phyloP scores from a whole-genome alignment of 2,888 invertebrate species.

The Oscheius sp. region DNA sequence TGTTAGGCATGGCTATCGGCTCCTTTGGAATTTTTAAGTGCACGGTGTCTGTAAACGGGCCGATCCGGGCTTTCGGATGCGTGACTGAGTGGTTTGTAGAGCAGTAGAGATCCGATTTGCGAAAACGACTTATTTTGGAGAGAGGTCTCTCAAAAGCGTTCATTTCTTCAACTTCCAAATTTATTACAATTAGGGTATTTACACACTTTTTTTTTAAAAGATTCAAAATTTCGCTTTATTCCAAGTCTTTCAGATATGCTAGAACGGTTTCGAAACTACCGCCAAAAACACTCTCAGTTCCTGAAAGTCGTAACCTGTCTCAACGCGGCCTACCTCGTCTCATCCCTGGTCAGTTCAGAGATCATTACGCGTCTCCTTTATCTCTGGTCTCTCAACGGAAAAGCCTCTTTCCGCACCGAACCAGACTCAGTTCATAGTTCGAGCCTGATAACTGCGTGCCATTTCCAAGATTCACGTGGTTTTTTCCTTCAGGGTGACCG shows the following conservation, averaged over 20 bases:
- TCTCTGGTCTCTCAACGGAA: neutral
- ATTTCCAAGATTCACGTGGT: neutral
- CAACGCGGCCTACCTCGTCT: conserved; percentile 33
- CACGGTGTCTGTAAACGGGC: no score
- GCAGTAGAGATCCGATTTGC: no score
- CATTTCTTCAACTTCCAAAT: no score
- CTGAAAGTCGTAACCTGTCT: conserved; percentile 24
- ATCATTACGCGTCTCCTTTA: neutral
- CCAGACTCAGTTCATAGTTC: conserved; percentile 11
- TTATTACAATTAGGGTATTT: no score
- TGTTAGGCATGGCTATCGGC: no score
- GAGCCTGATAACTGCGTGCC: conserved; percentile 18
- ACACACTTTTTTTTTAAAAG: no score
- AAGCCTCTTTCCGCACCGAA: conserved; percentile 1
- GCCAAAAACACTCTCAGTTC: neutral
- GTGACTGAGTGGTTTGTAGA: no score
- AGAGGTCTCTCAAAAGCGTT: no score
- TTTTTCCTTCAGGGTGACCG: conserved; percentile 55
- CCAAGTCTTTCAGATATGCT: neutral
- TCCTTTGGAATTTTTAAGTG: no score
- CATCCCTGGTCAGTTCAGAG: conserved; percentile 30
- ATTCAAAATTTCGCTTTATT: no score
- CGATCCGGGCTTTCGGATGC: no score
- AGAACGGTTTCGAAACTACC: conserved; percentile 1
- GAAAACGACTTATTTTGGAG: no score